Conservation (phyloP, 1,140 invertebrate species). For the Pomacea maculata region DNA sequence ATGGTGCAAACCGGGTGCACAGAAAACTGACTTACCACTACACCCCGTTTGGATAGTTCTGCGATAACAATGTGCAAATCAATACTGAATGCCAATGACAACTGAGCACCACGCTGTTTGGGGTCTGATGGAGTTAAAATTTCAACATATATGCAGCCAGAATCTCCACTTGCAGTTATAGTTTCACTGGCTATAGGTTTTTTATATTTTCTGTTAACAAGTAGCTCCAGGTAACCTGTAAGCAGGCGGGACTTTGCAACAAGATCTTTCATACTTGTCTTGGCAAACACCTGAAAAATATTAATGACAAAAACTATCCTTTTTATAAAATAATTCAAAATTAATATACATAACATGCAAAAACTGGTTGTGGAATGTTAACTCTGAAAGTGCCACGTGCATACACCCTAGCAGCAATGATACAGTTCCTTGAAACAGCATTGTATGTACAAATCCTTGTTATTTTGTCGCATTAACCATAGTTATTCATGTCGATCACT, state of each 20-base stretch:
- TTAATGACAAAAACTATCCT: not conserved
- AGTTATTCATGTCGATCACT: too few species aligned
- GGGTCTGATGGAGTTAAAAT: constrained; percentile 71
- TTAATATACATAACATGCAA: too few species aligned
- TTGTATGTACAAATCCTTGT: too few species aligned
- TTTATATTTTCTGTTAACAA: constrained; percentile 54
- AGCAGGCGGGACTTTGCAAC: constrained; percentile 68
- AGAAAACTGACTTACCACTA: constrained; percentile 66
- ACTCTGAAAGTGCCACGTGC: too few species aligned
- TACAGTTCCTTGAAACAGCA: too few species aligned
- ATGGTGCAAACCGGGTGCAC: too few species aligned
- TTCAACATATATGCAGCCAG: constrained; percentile 47
- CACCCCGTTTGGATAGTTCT: constrained; percentile 67
- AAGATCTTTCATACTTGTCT: constrained; percentile 67
- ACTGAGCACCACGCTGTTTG: constrained; percentile 69
- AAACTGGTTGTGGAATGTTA: too few species aligned
- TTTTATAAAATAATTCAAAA: too few species aligned
- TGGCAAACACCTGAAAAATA: constrained; percentile 67
- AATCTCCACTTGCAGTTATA: not conserved
- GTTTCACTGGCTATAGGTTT: constrained; percentile 14
- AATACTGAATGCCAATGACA: constrained; percentile 67
- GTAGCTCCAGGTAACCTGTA: constrained; percentile 71
- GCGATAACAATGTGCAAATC: constrained; percentile 63
- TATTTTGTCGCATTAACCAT: too few species aligned
- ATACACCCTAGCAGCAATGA: too few species aligned